Percentiles rank a stretch among this genome's conserved stretches.
Evolutionary conservation across 2,797 vertebrate genomes (phyloP).

Genomic region (Rhynchotus rufescens): DNA sequence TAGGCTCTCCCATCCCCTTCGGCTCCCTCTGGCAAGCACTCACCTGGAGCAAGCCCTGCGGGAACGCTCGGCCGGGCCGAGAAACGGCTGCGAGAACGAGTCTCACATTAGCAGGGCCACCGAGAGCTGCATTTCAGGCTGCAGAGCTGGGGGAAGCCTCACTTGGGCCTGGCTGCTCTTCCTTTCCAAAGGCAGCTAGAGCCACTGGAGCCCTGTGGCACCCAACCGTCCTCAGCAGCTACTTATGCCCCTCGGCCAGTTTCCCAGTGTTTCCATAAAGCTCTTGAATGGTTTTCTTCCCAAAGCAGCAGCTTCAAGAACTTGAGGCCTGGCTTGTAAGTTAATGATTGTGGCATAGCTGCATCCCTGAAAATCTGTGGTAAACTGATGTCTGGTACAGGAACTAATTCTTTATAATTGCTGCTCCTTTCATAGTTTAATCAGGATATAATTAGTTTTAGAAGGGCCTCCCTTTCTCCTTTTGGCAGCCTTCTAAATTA

Average conservation of each 20-base stretch:
- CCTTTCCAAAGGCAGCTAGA: neutral
- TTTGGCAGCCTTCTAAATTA: neutral
- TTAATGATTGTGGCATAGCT: neutral
- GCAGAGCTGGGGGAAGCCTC: neutral
- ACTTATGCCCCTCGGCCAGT: neutral
- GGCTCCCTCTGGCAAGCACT: neutral
- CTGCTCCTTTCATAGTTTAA: neutral
- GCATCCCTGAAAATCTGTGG: neutral
- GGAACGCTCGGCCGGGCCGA: neutral
- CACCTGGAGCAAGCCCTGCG: neutral
- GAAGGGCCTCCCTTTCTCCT: neutral
- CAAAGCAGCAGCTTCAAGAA: conserved; percentile 4
- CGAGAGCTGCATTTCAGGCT: neutral
- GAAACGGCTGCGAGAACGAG: neutral
- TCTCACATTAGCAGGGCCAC: neutral
- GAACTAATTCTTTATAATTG: neutral
- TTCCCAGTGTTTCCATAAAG: neutral
- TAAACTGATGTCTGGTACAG: neutral
- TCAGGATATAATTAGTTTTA: neutral
- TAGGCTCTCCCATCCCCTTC: neutral
- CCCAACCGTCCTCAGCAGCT: neutral
- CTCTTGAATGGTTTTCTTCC: neutral
- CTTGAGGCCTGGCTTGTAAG: neutral
- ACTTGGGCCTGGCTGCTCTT: neutral
- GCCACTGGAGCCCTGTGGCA: neutral